Base-by-base conservation (phyloP, 2,888 invertebrate genomes). In the Agrochola lychnidis region DNA sequence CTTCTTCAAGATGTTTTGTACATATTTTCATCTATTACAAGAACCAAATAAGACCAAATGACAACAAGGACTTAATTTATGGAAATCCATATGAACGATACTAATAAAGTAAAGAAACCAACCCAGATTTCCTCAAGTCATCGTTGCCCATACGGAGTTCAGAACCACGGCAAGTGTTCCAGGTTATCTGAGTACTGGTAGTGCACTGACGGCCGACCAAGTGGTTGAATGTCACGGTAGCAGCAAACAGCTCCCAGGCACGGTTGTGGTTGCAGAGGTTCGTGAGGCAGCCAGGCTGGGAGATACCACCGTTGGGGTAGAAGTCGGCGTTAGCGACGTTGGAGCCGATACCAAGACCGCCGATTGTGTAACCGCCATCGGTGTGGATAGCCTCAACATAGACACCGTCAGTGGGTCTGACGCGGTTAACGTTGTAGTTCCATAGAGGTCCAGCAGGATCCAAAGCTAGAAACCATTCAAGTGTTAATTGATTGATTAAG, bases 291-390 rank as follows among this genome's bases (percentile, higher is more conserved):
- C 92, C 93, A 6, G 94, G 94, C 75, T 94, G 94, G 19, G 85
- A 86, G 51, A 73, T 89, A 4, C 97, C 97, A 62, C 96, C 94
- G 82, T 97, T 97, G n/a, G 97, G 97, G 94, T 96, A 97, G 91
- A 97, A 97, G 89, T 97, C 97, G 10, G 92, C 97, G 76, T 97
- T 93, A 1, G 96, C 97, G 4, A 97, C 91, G 5, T 93, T 88
- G 1, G 92, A 87, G 0, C 96, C 95, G 19, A 93, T 97, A 91
- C 84, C 97, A 90, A 87, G 96, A 93, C 90, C 97, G 84, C 42
- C 94, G 89, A 80, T 16, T 0, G 82, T 76, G 42, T 82, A 89
- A 84, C 87, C 88, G 0, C 90, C 89, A 51, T 91, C 86, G 0
- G 92, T 92, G 78, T 94, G 94, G 40, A 94, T 94, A 61, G 88